Conservation (phyloP, 2,113 vertebrate species). For the Raja brachyura region DNA sequence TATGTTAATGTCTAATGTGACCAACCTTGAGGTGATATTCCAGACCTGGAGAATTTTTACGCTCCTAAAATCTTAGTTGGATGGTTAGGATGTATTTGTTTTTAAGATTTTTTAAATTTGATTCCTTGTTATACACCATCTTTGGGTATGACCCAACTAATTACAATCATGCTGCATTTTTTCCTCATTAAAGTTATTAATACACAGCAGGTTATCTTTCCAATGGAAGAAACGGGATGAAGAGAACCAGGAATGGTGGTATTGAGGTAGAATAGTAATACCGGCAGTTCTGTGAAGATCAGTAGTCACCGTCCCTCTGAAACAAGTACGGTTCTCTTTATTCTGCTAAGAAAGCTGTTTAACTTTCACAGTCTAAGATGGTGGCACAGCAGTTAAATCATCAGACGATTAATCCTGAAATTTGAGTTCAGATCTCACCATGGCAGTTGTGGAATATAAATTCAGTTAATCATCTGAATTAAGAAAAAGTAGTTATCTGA, state of each 20-base stretch:
- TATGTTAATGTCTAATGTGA: background rate
- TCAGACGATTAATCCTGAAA: too few species aligned
- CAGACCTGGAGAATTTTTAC: background rate
- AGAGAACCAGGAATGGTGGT: background rate
- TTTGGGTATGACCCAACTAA: constrained; percentile 8
- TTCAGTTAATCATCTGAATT: too few species aligned
- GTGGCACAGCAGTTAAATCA: background rate
- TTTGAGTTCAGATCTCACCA: too few species aligned
- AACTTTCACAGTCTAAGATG: too few species aligned
- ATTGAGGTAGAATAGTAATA: background rate
- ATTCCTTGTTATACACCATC: too few species aligned
- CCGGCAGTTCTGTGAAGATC: background rate
- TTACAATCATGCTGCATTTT: background rate
- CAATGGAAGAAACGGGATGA: too few species aligned
- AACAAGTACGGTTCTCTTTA: background rate
- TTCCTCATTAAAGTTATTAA: background rate
- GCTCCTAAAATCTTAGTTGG: background rate
- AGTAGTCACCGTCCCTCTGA: background rate
- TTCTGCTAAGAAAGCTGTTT: background rate
- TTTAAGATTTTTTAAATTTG: background rate
- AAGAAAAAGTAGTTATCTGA: too few species aligned
- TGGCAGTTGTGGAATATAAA: too few species aligned
- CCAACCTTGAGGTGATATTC: constrained; percentile 1
- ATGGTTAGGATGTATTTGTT: background rate
- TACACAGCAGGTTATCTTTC: background rate